Evolutionary conservation across 1,140 invertebrate species (phyloP), one percentile per base, ranked within the genome.

Genomic region (Lasioglossum albipes): DNA sequence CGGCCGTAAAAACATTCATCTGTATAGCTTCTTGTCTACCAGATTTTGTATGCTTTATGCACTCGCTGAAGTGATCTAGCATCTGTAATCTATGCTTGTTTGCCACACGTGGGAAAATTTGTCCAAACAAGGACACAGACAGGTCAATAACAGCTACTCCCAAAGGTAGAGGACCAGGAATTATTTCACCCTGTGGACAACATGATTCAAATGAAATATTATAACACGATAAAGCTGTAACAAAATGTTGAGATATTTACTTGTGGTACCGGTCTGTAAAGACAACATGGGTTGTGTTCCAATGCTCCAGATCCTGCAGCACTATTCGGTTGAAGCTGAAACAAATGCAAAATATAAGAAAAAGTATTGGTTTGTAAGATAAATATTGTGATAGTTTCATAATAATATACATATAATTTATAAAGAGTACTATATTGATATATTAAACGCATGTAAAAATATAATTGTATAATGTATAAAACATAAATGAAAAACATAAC

Each of bases 121-220:
- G 95, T 27, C 98, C 98, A 94, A 99, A 99, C 2, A 99, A 93
- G 6, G 95, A 94, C 0, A 99, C 98, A 2, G 98, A 97, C 83
- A 97, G 96, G 93, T 99, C 98, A 75, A 99, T 99, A 9, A 99
- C 98, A 31, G 98, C 97, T 13, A 99, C 98, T n/a, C 98, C 98
- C 6, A 99, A 93, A 0, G 99, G 99, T 71, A 99, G 94, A 10
- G 99, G 98, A 68, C 97, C 97, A 0, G 97, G 97, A 70, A 96
- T 92, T 52, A 91, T 93, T 89, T 95, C 94, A 82, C 94, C 94
- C 95, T 96, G 73, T 65, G 91, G 90, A 81, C 67, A 79, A 67
- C 79, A 68, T 76, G 27, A 79, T 41, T n/a, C 0, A 9, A 59
- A 68, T 74, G 64, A 5, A 45, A 2, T 22, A n/a, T 70, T 74